Conservation (phyloP, 2,797 vertebrate genomes). For the Danio jaintianensis region DNA sequence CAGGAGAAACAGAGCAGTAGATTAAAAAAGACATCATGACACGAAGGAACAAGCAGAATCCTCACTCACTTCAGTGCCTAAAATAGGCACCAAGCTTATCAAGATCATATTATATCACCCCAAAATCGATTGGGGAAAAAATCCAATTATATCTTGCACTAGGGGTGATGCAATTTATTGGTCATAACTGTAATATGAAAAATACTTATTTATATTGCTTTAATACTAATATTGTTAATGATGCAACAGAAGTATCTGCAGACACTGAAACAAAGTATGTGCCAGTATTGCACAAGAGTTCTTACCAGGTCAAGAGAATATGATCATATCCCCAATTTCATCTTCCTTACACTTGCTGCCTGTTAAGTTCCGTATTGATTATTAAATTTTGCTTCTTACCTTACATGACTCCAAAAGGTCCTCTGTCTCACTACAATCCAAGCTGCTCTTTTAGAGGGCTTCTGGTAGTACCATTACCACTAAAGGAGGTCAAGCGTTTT, state of each 20-base stretch:
- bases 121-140: not conserved
- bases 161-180: not conserved
- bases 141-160: not conserved
- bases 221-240: not conserved
- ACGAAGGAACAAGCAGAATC: not conserved
- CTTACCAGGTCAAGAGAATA: no score
- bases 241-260: not conserved
- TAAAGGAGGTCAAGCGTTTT: no score
- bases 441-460: no score
- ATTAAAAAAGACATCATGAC: slow-evolving; percentile 21
- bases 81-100: not conserved
- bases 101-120: not conserved
- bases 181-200: not conserved
- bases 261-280: no score
- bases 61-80: not conserved
- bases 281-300: no score
- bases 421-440: no score
- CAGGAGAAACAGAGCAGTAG: slow-evolving; percentile 8
- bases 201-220: not conserved
- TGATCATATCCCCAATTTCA: no score
- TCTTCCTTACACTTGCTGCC: no score
- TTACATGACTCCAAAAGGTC: no score
- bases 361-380: no score
- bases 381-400: no score
- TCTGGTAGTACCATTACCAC: no score